phyloP scores from a whole-genome alignment of 2,113 vertebrate genomes.

The Parus major region DNA sequence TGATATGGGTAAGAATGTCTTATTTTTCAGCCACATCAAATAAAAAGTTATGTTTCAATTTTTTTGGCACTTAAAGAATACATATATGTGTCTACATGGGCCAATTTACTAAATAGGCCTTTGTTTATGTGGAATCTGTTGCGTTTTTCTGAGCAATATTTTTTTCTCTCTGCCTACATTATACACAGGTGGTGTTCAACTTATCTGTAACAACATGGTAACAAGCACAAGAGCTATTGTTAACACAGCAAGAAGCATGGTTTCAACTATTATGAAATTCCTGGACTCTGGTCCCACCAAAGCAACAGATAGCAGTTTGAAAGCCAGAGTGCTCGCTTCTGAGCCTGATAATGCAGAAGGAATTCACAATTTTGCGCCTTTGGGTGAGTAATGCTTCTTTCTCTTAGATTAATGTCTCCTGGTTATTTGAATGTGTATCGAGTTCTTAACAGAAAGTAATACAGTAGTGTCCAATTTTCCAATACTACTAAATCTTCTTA shows the following conservation, averaged over 20 bases:
- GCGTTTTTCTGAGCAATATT: neutral
- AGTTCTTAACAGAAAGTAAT: neutral
- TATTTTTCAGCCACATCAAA: neutral
- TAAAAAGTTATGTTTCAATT: neutral
- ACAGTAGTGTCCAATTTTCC: neutral
- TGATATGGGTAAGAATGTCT: constrained; percentile 89
- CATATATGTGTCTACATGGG: neutral
- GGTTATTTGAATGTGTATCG: neutral
- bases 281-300: constrained; percentile 95
- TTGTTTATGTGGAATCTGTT: neutral
- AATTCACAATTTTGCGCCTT: constrained; percentile 97
- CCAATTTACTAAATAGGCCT: neutral
- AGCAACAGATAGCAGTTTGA: constrained; percentile 89
- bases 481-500: neutral
- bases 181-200: constrained; percentile 90
- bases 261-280: constrained; percentile 99
- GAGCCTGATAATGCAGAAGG: constrained; percentile 98
- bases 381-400: constrained; percentile 77
- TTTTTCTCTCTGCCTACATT: neutral
- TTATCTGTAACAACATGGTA: constrained; percentile 99
- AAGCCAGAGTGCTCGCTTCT: constrained; percentile 92
- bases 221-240: constrained; percentile 98
- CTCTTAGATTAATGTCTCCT: neutral
- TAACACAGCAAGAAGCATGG: constrained; percentile 98
- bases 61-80: neutral